Base-by-base conservation (phyloP, 2,888 invertebrate genomes). In the Melikaiella ostensackeni region DNA sequence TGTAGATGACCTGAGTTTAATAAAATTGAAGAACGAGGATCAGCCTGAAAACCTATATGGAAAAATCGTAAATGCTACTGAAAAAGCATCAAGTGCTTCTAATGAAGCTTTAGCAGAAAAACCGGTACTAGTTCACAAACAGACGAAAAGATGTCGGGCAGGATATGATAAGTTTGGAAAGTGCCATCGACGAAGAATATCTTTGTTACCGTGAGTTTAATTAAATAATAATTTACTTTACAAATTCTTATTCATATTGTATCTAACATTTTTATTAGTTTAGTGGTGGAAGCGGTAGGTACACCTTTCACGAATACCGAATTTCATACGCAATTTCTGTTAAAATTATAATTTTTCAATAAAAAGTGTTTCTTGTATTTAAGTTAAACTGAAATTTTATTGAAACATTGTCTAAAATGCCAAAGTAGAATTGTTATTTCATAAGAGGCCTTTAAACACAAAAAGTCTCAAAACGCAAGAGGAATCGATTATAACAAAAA, bases 101-200 rank as follows among this genome's bases (percentile, higher is more conserved):
- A 35, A 50, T 38, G 27, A 55, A 19, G 27, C 38, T 35, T 66
- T 38, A 46, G 57, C 57, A 2, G 30, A 19, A 6, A 75, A 42
- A 2, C 73, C 64, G 7, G 57, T 38, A 8, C 9, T 79, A 64
- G n/a, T 74, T 79, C 2, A 82, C 80, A 76, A 46, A 42, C 50
- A 61, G n/a, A n/a, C 50, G 21, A 86, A 86, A 38, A 83, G 83
- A 11, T 90, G 89, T 33, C 85, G 82, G 42, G 83, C 86, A 2
- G 92, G 91, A 61, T 90, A 89, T 75, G 83, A 89, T 78, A 88
- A 87, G 2, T 86, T 86, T 63, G 91, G 92, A 21, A 88, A 89
- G 76, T 92, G 92, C 78, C 87, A 90, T 59, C 86, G 89, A 42
- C 85, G 88, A 33, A 88, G 87, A 73, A 66, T 88, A 19, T 86